Base-by-base conservation (phyloP, 1,140 invertebrate genomes). In the Drosophila bocki region DNA sequence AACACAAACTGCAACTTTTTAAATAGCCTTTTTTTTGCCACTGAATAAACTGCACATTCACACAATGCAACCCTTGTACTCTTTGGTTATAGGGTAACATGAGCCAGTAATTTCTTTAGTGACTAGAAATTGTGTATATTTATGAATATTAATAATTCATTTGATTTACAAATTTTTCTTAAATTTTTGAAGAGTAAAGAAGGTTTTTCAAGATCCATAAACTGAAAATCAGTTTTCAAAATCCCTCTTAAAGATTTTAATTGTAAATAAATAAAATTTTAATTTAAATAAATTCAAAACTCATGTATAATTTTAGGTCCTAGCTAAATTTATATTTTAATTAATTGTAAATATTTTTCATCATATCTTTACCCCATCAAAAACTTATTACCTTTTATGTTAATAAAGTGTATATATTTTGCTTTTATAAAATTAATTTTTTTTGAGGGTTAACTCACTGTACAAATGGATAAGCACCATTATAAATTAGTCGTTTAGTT, bases 401-500 rank as follows among this genome's bases (percentile, higher is more conserved):
- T 17, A 53, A 19, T 13, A 53, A 35, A 13, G 0, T 0, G 7
- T 13, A 35, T 13, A 35, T 35, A 22, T 12, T 37, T 54, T 15
- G 12, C 33, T 22, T 39, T 54, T 26, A 35, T 35, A 8, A 13
- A 37, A 13, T 15, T 22, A 54, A 22, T n/a, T 56, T 11, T 39
- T 39, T 54, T 54, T 9, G 4, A 6, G 17, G 17, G 4, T 2
- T n/a, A 37, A 22, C 33, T 37, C 7, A 12, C 51, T n/a, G 50
- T 19, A 22, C 51, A 3, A 2, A 13, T 8, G 35, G 53, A 39
- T 56, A 56, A 56, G 2, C 19, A 5, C 13, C 19, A 56, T 56
- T 56, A 56, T 39, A 39, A 56, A 56, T 56, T 56, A 26, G 53
- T 26, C 53, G 37, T 56, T 56, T 56, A 39, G 53, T 39, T 22